These are phyloP conservation scores for Labrus mixtus DNA, from an alignment of 2,113 vertebrate species.

Conservation along the genomic window DNA sequence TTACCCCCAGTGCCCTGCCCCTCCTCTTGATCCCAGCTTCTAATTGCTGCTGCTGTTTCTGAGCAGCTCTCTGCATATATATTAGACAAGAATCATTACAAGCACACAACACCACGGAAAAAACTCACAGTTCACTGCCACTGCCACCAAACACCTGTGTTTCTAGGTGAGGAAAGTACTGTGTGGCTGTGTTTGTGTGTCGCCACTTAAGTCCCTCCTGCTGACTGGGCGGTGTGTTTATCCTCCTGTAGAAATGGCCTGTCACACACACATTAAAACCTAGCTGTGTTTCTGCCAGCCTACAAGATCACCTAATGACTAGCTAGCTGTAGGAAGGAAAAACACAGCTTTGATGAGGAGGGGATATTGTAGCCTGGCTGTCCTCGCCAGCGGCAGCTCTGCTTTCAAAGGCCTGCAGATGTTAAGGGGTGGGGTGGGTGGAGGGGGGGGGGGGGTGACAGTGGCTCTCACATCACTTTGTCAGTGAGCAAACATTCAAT, in stretches of 20 bases:
- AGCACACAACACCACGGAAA: conserved; percentile 42
- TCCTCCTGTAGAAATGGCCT: conserved; percentile 53
- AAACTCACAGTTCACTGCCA: conserved; percentile 44
- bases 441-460: neutral
- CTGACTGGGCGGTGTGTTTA: conserved; percentile 76
- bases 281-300: conserved; percentile 47
- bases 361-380: conserved; percentile 49
- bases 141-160: conserved; percentile 60
- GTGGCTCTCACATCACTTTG: conserved; percentile 51
- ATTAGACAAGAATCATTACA: conserved; percentile 74
- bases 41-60: conserved; percentile 78
- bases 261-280: conserved; percentile 58
- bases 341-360: conserved; percentile 54
- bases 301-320: conserved; percentile 66
- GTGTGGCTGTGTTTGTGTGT: conserved; percentile 6
- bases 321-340: conserved; percentile 48
- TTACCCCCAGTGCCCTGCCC: conserved; percentile 80
- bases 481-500: conserved; percentile 29
- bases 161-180: conserved; percentile 20
- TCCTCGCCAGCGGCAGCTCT: conserved; percentile 45
- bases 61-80: conserved; percentile 76
- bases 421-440: conserved; percentile 17
- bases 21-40: conserved; percentile 72
- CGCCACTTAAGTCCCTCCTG: conserved; percentile 59
- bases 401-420: conserved; percentile 60